These are phyloP conservation scores for Cydia strobilella DNA, from an alignment of 1,140 invertebrate genomes.

Conservation along the genomic window DNA sequence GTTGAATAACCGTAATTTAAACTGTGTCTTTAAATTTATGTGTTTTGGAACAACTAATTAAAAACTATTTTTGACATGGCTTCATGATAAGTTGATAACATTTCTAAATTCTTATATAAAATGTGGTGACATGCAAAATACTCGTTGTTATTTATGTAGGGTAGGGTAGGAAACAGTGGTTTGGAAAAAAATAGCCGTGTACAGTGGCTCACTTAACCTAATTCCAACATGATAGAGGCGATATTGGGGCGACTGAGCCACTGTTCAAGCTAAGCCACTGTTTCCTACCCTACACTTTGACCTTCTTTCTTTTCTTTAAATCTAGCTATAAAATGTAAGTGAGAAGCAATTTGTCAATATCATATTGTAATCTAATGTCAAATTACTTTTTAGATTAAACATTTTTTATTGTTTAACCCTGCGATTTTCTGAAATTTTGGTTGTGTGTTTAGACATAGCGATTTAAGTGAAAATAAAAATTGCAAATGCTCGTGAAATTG, in stretches of 20 bases:
- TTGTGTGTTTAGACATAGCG: slow-evolving; percentile 48
- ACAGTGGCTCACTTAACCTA: too few relatives aligned
- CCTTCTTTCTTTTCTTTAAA: slow-evolving; percentile 1
- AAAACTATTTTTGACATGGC: not conserved
- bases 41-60: too few relatives aligned
- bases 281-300: not conserved
- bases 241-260: too few relatives aligned
- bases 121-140: not conserved
- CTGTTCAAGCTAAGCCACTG: too few relatives aligned
- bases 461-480: slow-evolving; percentile 39
- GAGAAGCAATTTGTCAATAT: slow-evolving; percentile 47
- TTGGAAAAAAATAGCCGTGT: too few relatives aligned
- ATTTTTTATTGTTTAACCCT: slow-evolving; percentile 39
- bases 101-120: not conserved
- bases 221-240: too few relatives aligned
- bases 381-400: slow-evolving; percentile 49
- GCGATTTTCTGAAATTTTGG: slow-evolving; percentile 49
- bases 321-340: slow-evolving; percentile 34
- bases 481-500: not conserved
- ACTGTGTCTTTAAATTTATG: too few relatives aligned
- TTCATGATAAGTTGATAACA: not conserved
- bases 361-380: slow-evolving; percentile 51
- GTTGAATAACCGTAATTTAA: too few relatives aligned
- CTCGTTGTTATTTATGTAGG: not conserved
- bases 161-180: too few relatives aligned